A percentile compares a stretch with the other conserved stretches of the same genome.
These are phyloP conservation scores for Thomomys bottae DNA, from an alignment of 2,113 vertebrate genomes.

Conservation along the genomic window DNA sequence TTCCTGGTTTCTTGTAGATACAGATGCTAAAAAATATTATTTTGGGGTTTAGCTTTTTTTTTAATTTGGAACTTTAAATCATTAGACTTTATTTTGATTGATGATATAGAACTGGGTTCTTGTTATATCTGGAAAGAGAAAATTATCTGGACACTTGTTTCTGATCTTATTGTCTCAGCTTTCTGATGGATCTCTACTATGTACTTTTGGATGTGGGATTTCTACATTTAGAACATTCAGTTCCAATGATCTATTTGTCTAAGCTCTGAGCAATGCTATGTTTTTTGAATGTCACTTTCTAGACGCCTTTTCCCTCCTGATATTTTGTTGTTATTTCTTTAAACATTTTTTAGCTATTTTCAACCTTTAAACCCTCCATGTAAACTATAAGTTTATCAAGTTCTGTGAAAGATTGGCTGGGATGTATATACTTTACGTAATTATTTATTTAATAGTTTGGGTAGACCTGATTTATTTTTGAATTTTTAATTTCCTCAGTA, in stretches of 20 bases:
- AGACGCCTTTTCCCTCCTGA: neutral
- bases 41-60: neutral
- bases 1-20: neutral
- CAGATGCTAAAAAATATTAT: neutral
- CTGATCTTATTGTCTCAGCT: too few species aligned
- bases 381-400: conserved; percentile 9
- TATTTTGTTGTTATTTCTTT: neutral
- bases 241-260: neutral
- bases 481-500: too few species aligned
- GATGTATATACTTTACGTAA: too few species aligned
- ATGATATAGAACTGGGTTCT: neutral
- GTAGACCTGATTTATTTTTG: neutral
- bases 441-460: neutral
- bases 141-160: too few species aligned
- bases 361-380: neutral
- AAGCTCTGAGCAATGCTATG: neutral
- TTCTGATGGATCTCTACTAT: neutral
- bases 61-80: neutral
- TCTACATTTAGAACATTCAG: neutral
- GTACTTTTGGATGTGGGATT: neutral
- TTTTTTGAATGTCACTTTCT: conserved; percentile 21
- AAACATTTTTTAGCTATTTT: neutral
- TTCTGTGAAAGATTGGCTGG: neutral
- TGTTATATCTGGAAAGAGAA: neutral
- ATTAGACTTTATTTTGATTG: neutral